Conservation (phyloP, 2,113 vertebrate genomes). For the Phalacrocorax carbo region DNA sequence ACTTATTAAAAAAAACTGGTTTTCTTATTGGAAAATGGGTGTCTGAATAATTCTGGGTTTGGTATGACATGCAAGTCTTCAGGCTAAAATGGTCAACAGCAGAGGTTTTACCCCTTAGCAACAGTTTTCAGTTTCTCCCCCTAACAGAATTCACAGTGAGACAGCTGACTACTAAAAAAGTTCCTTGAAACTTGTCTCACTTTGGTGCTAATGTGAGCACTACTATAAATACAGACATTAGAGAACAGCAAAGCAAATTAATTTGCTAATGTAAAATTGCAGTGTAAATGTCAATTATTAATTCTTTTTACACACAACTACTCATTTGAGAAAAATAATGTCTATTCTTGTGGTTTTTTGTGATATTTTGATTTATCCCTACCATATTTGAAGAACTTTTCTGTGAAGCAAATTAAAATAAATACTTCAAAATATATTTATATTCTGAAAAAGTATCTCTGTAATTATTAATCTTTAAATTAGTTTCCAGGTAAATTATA, state of each 20-base stretch:
- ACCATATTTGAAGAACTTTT: background rate
- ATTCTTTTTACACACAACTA: background rate
- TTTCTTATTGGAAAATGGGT: background rate
- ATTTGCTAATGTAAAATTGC: background rate
- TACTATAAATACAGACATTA: background rate
- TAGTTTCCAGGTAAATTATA: background rate
- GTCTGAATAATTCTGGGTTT: background rate
- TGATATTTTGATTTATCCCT: background rate
- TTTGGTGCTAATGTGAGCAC: background rate
- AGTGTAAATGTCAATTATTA: background rate
- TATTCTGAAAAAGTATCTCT: background rate
- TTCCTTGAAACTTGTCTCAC: background rate
- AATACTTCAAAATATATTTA: background rate
- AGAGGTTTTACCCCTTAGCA: background rate
- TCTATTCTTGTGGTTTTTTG: background rate
- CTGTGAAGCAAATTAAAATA: background rate
- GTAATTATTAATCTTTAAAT: background rate
- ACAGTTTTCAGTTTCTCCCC: background rate
- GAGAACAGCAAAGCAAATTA: background rate
- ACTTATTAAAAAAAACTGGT: background rate
- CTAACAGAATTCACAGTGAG: background rate
- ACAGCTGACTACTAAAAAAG: background rate
- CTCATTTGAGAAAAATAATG: background rate
- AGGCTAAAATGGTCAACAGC: background rate
- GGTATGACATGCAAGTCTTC: background rate